These are phyloP conservation scores for Jacana jacana DNA, from an alignment of 2,113 vertebrate species.

Conservation along the genomic window DNA sequence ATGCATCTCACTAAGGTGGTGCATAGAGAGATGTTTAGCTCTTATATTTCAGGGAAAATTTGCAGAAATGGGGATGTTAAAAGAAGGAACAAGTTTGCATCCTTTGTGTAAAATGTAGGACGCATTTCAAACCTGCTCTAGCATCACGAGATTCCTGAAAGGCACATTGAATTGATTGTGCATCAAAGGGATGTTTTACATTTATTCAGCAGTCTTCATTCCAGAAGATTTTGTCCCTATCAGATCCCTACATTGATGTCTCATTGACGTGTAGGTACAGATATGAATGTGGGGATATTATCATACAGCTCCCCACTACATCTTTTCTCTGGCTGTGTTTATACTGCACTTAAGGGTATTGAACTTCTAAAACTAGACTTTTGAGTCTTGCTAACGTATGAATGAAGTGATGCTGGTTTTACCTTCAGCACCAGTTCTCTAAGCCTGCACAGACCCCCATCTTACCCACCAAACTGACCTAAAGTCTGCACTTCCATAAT, in stretches of 20 bases:
- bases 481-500: no score
- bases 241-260: not conserved
- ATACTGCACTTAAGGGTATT: not conserved
- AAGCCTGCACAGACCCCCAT: accelerated
- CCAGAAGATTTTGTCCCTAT: not conserved
- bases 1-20: not conserved
- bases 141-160: not conserved
- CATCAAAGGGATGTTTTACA: not conserved
- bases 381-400: not conserved
- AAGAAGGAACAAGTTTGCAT: not conserved
- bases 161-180: not conserved
- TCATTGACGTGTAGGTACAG: no score
- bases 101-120: not conserved
- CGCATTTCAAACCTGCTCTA: accelerated
- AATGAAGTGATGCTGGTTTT: not conserved
- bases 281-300: not conserved
- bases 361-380: not conserved
- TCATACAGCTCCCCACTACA: not conserved
- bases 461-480: not conserved
- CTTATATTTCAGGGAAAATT: not conserved
- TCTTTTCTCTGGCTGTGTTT: not conserved
- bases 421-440: not conserved
- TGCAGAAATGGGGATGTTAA: not conserved
- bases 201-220: not conserved
- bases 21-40: not conserved